These are phyloP conservation scores for Mobula hypostoma DNA, from an alignment of 2,113 vertebrate species.

Conservation along the genomic window DNA sequence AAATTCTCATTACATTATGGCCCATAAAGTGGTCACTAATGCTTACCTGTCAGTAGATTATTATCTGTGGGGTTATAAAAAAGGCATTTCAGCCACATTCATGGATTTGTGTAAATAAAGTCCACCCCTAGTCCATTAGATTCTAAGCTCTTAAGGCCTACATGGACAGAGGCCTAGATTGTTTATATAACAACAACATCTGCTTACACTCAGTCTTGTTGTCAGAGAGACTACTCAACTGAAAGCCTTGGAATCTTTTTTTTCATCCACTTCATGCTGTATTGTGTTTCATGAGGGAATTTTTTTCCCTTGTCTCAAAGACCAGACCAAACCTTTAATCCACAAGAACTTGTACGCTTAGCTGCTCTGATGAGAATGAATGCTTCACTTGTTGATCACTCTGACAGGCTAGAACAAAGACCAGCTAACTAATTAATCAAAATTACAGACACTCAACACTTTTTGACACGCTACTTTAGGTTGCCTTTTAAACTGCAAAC, in stretches of 20 bases:
- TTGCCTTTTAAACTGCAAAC: not conserved
- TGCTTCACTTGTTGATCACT: conserved; percentile 44
- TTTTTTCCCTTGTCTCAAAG: conserved; percentile 43
- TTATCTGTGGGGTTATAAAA: conserved; percentile 45
- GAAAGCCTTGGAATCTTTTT: conserved; percentile 47
- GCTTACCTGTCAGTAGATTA: conserved; percentile 40
- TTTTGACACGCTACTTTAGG: not conserved
- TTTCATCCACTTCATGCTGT: conserved; percentile 49
- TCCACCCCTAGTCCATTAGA: conserved; percentile 49
- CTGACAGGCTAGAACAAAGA: conserved; percentile 36
- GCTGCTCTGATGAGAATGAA: conserved; percentile 58
- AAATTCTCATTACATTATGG: conserved; percentile 44
- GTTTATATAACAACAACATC: conserved; percentile 52
- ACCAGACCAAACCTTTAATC: conserved; percentile 52
- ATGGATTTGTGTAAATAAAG: conserved; percentile 50
- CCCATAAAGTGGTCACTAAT: conserved; percentile 44
- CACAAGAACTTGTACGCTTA: conserved; percentile 62
- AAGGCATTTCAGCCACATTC: conserved; percentile 47
- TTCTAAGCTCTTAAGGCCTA: conserved; percentile 47
- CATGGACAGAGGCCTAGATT: conserved; percentile 51
- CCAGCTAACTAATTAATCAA: conserved; percentile 37
- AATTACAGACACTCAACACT: conserved; percentile 13
- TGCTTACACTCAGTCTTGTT: conserved; percentile 51
- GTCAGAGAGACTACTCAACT: conserved; percentile 49
- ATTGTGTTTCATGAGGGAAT: conserved; percentile 47